Base-by-base conservation (phyloP, 2,888 invertebrate species). In the Plemyria rubiginata region DNA sequence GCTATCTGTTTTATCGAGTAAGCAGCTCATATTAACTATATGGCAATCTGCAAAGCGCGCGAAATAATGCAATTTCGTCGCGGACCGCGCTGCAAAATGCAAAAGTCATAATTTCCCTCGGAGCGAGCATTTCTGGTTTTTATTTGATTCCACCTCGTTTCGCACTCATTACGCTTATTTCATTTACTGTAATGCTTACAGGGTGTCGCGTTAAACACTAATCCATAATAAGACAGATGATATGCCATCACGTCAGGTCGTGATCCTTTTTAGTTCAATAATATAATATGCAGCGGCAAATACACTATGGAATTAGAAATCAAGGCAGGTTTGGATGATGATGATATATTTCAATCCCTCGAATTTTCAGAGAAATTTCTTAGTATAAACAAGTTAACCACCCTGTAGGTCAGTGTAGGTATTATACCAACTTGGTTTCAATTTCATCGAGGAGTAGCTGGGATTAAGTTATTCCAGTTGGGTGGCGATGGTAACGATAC, bases 111-210 rank as follows among this genome's bases (percentile, higher is more conserved):
- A 53, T 55, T 63, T 13, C 29, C n/a, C 40, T 13, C 11, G 45
- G 50, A 63, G 36, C 29, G 48, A 60, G 59, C 64, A 60, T 66
- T 70, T 65, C 64, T 53, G 55, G 46, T 56, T 67, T 65, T 68
- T 65, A 70, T 68, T 70, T 52, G 53, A 68, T 70, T 70, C 62
- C 54, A 56, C 43, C 54, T 66, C 68, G 66, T 65, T 59, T 55
- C 66, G 59, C 53, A 48, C 57, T 62, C 60, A 64, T 68, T 66
- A 54, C 58, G 58, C 54, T 59, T 46, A 54, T 58, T 46, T 43
- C 45, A 41, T 36, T 28, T 54, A 59, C 56, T 16, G 13, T n/a
- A 36, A 45, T 16, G 5, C 12, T 40, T 46, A 60, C 59, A 48
- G 52, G 59, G 43, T 63, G 63, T 15, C 28, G 36, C 48, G 36